Percentiles rank a stretch among this genome's conserved stretches.
Conservation (phyloP, 2,888 invertebrate species). For the Diarsia brunnea region DNA sequence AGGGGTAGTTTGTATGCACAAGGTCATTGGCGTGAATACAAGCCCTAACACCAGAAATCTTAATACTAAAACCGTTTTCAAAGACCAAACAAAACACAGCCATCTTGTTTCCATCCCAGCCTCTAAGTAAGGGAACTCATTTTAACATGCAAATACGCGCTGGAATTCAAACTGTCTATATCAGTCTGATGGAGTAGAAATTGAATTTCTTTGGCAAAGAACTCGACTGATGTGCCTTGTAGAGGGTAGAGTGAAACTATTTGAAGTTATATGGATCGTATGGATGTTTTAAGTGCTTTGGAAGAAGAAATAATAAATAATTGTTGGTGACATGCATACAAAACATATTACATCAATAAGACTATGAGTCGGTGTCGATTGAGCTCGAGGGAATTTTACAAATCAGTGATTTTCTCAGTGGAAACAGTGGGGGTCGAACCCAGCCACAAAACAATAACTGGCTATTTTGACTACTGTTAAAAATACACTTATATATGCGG, state of each 20-base stretch:
- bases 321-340: no score
- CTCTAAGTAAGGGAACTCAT: conserved; percentile 68
- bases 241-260: conserved; percentile 45
- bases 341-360: no score
- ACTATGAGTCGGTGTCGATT: no score
- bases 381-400: no score
- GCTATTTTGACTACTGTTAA: no score
- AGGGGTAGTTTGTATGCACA: no score
- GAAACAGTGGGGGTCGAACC: no score
- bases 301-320: no score
- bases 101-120: conserved; percentile 52
- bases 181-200: conserved; percentile 78
- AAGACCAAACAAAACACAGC: conserved; percentile 33
- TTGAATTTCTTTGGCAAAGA: conserved; percentile 74
- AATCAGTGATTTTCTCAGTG: no score
- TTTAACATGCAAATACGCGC: conserved; percentile 80
- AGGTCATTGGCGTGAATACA: no score
- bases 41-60: not conserved
- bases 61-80: not conserved
- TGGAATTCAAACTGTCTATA: conserved; percentile 70
- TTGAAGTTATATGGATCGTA: not conserved
- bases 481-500: no score
- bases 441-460: no score
- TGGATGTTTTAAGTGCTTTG: not conserved
- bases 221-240: conserved; percentile 44